Conservation (phyloP, 2,888 invertebrate genomes). For the Gastrophysa polygoni region DNA sequence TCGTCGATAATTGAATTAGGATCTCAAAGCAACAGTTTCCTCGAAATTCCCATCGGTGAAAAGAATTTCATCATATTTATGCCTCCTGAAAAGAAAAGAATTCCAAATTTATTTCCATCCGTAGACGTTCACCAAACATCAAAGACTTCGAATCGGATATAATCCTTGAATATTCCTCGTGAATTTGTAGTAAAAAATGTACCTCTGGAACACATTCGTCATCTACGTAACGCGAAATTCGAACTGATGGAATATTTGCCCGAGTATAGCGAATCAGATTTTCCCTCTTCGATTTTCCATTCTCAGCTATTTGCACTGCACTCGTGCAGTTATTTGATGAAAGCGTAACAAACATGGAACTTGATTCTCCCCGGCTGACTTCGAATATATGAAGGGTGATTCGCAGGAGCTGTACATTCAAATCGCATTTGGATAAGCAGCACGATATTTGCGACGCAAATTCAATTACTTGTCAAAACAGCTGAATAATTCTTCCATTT, state of each 20-base stretch:
- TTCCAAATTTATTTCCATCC: conserved; percentile 8
- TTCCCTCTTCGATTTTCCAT: background rate
- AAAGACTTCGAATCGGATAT: conserved; percentile 5
- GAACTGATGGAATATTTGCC: background rate
- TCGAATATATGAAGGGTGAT: background rate
- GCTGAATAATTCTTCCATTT: too few relatives aligned
- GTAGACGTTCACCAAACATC: conserved; percentile 10
- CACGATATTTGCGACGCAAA: too few relatives aligned
- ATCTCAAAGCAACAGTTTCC: conserved; percentile 7
- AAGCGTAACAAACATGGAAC: background rate
- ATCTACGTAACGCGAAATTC: background rate
- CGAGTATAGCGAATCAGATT: background rate
- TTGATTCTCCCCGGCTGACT: background rate
- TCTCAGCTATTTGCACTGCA: background rate
- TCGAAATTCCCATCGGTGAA: background rate
- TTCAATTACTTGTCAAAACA: too few relatives aligned
- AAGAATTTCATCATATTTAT: background rate
- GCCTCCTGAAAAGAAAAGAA: background rate
- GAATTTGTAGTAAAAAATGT: background rate
- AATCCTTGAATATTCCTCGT: background rate
- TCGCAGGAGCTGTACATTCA: too few relatives aligned
- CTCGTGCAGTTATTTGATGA: background rate
- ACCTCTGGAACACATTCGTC: background rate
- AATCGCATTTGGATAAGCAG: too few relatives aligned
- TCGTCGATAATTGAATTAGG: conserved; percentile 10